These are phyloP conservation scores for Petromus typicus DNA, from an alignment of 2,113 vertebrate species.

Conservation along the genomic window DNA sequence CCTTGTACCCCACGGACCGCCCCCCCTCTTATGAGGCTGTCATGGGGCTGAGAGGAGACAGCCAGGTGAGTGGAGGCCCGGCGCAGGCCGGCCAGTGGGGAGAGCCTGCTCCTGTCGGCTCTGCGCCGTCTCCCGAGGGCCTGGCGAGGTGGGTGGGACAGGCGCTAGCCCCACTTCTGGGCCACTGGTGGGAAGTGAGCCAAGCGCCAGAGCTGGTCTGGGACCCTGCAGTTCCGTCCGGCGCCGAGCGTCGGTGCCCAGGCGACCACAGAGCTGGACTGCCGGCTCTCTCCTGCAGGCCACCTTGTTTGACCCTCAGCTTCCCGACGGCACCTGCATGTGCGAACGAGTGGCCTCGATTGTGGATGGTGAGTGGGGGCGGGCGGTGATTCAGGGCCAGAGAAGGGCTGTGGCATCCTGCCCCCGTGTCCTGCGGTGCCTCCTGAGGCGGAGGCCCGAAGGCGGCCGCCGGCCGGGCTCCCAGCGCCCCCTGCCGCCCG, in stretches of 20 bases:
- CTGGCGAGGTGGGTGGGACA: not conserved
- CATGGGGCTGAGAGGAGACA: conserved; percentile 94
- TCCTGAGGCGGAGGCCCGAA: not conserved
- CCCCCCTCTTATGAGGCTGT: conserved; percentile 97
- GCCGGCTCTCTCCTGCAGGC: conserved; percentile 84
- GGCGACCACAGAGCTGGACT: not conserved
- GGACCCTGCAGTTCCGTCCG: not conserved
- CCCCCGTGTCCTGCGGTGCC: not conserved
- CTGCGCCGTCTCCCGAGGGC: not conserved
- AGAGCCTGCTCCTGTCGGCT: not conserved
- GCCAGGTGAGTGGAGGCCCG: conserved; percentile 89
- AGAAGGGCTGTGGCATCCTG: conserved; percentile 43
- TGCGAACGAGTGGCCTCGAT: conserved; percentile 94
- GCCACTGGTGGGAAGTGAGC: not conserved
- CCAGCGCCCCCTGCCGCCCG: not conserved
- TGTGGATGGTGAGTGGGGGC: conserved; percentile 88
- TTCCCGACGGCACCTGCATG: conserved; percentile 89
- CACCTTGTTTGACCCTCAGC: conserved; percentile 92
- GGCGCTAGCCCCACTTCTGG: not conserved
- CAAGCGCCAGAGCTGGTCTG: not conserved
- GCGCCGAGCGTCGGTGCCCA: not conserved
- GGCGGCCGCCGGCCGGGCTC: not conserved
- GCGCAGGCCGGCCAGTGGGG: not conserved
- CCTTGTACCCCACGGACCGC: conserved; percentile 96
- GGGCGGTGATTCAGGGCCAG: not conserved